Conservation (phyloP, 2,888 invertebrate genomes). For the Ophion ellenae region DNA sequence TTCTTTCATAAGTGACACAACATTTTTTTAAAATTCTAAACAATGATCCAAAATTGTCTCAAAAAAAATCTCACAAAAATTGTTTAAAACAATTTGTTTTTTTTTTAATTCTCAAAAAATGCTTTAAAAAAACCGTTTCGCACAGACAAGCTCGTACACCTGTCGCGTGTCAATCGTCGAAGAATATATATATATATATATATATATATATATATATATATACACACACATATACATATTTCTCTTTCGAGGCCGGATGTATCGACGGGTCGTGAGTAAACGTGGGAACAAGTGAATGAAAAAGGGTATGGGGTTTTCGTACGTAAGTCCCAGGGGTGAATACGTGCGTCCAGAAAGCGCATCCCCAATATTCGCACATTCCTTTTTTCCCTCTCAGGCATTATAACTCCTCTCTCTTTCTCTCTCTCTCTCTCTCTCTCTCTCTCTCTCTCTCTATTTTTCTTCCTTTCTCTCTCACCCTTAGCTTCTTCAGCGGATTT, state of each 20-base stretch:
- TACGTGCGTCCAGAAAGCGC: conserved; percentile 56
- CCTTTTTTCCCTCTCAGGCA: conserved; percentile 27
- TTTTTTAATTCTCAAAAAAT: background rate
- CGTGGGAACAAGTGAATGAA: conserved; percentile 37
- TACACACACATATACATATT: background rate
- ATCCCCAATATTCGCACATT: conserved; percentile 46
- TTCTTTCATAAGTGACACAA: too few species aligned
- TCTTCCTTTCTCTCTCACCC: conserved; percentile 5
- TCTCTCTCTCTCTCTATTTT: background rate
- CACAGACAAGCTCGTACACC: background rate
- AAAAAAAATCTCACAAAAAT: background rate
- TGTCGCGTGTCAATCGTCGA: background rate
- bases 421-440: conserved; percentile 3
- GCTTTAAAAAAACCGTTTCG: background rate
- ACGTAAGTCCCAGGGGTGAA: conserved; percentile 36
- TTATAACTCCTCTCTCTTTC: conserved; percentile 34
- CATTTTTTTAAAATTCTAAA: background rate
- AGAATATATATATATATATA: background rate
- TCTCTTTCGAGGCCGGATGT: conserved; percentile 11
- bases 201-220: background rate
- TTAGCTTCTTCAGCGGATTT: conserved; percentile 23
- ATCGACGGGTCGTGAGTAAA: conserved; percentile 27
- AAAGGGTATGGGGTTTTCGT: conserved; percentile 15
- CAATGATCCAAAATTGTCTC: background rate
- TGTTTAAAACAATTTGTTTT: background rate